Evolutionary conservation across 2,113 vertebrate genomes (phyloP), one percentile per base, ranked within the genome.

Genomic region (Lasiurus cinereus): DNA sequence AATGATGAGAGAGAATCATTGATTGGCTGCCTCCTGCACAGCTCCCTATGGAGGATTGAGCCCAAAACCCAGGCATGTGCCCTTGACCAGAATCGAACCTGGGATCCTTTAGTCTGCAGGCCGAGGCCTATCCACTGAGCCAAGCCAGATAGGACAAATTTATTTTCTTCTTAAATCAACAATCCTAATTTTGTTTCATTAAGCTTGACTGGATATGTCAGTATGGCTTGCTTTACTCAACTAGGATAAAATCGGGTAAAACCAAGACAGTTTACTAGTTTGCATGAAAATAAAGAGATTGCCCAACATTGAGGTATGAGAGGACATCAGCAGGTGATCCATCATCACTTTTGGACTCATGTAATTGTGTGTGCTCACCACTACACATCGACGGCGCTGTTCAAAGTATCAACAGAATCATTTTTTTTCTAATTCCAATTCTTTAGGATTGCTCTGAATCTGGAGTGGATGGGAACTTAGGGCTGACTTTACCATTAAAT

Each of bases 151-250:
- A 56, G 18, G 19, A 5, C 19, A 56, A 19, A 6, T 21, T 73
- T 92, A 80, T 83, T 94, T 92, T 91, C 50, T 87, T 92, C 80
- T 89, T 67, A 93, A 36, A 64, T 77, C 54, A 77, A 94, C 24
- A 39, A 10, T 50, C 7, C 1, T 79, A 93, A 93, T 90, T 93
- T 88, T 83, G 36, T 83, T 90, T 84, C 56, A 96, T 85, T 85
- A 59, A 88, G 84, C 22, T 43, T 95, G 59, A 74, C 54, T 74
- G 48, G 39, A 56, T 22, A 6, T 52, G 29, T 69, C 39, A 76
- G 18, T 39, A 15, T 8, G 43, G 12, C 27, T 83, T 90, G 27
- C 67, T 96, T 93, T 93, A 72, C 73, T 84, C 79, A 85, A 56
- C 27, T 14, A 54, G 31, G 6, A 85, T 43, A 91, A 48, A 93